These are phyloP conservation scores for Tachysurus vachellii DNA, from an alignment of 2,113 vertebrate genomes.

Conservation along the genomic window DNA sequence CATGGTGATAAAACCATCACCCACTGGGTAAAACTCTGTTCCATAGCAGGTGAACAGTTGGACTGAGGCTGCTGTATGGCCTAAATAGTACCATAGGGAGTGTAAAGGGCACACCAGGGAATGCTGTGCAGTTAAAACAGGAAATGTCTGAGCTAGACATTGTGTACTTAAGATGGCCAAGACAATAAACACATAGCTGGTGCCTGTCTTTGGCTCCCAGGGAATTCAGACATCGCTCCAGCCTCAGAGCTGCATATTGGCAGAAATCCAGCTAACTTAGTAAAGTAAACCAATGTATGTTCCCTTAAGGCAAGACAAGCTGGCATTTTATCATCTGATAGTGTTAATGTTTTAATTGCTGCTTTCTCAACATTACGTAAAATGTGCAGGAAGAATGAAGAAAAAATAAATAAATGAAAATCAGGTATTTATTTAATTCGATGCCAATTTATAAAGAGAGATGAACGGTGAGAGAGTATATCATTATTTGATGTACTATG, in stretches of 20 bases:
- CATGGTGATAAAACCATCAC: not conserved
- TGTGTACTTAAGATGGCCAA: not conserved
- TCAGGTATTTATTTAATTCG: conserved; percentile 1
- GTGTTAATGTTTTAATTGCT: not conserved
- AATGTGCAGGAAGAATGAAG: not conserved
- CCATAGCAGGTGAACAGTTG: not conserved
- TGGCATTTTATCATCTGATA: not conserved
- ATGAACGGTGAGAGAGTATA: not conserved
- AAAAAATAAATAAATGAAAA: not conserved
- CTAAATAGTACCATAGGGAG: not conserved
- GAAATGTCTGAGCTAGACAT: not conserved
- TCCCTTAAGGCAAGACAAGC: not conserved
- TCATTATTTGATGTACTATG: not conserved
- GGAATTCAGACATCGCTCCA: not conserved
- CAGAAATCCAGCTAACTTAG: not conserved
- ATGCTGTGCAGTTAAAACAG: not conserved
- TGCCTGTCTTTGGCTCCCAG: not conserved
- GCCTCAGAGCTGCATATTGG: not conserved
- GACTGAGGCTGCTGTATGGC: not conserved
- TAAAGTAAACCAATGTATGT: not conserved
- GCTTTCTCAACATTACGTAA: not conserved
- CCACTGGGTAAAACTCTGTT: not conserved
- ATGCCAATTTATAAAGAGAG: not conserved
- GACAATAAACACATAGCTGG: not conserved
- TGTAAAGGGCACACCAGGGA: not conserved